Evolutionary conservation across 2,888 invertebrate genomes (phyloP).

Genomic region (Heliconius sara): DNA sequence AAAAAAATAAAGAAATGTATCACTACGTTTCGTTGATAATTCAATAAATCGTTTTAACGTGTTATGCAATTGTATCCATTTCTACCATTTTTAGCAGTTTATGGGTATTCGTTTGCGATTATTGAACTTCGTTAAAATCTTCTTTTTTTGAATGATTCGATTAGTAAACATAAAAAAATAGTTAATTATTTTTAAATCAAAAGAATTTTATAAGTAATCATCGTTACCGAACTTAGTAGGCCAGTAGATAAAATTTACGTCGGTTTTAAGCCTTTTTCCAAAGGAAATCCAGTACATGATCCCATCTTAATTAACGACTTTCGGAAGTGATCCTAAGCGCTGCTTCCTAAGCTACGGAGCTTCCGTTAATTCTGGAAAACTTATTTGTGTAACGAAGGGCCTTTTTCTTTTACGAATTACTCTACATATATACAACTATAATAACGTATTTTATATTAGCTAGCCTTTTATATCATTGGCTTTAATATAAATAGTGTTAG

Average conservation of each 20-base stretch:
- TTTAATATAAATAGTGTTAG: not conserved
- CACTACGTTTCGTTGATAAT: not conserved
- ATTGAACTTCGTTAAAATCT: no score
- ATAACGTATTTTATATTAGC: not conserved
- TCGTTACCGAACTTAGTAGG: not conserved
- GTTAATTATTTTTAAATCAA: not conserved
- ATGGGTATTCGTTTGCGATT: no score
- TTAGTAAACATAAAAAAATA: not conserved
- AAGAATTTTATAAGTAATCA: not conserved
- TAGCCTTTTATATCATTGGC: conserved; percentile 1
- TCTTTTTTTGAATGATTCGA: not conserved
- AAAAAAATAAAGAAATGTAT: not conserved
- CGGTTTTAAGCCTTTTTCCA: conserved; percentile 1
- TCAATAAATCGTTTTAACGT: not conserved
- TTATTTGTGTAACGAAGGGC: conserved; percentile 3
- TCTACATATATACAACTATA: conserved; percentile 4
- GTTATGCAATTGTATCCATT: not conserved
- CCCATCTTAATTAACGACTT: conserved; percentile 27
- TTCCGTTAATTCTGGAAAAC: conserved; percentile 15
- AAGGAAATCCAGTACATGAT: conserved; percentile 28
- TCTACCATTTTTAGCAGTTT: not conserved
- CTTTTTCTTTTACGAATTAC: conserved; percentile 1
- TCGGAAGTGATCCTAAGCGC: conserved; percentile 26
- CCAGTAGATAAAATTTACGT: not conserved
- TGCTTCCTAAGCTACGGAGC: conserved; percentile 24